Base-by-base conservation (phyloP, 1,140 invertebrate species). In the Leptopilina boulardi region DNA sequence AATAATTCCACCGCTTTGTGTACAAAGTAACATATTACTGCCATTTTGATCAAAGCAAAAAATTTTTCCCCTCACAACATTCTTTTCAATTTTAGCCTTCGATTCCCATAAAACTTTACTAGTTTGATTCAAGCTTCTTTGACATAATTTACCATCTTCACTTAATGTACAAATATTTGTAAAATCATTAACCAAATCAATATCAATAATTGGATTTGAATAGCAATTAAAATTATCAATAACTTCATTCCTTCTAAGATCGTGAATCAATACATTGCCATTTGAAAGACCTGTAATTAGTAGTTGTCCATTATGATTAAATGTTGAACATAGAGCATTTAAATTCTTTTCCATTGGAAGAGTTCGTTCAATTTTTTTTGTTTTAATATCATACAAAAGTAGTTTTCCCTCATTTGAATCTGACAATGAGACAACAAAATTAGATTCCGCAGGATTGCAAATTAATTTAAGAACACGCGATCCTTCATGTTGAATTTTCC, bases 281-380 rank as follows among this genome's bases (percentile, higher is more conserved):
- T 95, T 94, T 3, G 91, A 93, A 13, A 92, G 89, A 19, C 94
- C 94, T 34, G 92, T 92, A 10, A 94, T 90, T 15, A 95, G 82
- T 9, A 94, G 84, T 78, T 94, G 93, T n/a, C 94, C 94, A 86
- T 94, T 94, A 74, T 94, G 94, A 83, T 94, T 95, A 83, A 93
- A 94, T 0, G 91, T 88, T 47, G 92, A 93, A 79, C 93, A 94
- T 15, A 92, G 89, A 1, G 92, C 89, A 4, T 90, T 91, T 3
- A 89, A 77, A 75, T 87, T 89, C 15, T 86, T 80, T 11, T 89
- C 89, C 70, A 91, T 80, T 8, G 89, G 88, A 41, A 91, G 74
- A 18, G 84, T 90, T 82, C 93, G 92, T 79, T 94, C 93, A 13
- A 94, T 79, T 83, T 93, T 93, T 80, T 91, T 92, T 0, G 92